Conservation (phyloP, 2,113 vertebrate species). For the Rhinoderma darwinii region DNA sequence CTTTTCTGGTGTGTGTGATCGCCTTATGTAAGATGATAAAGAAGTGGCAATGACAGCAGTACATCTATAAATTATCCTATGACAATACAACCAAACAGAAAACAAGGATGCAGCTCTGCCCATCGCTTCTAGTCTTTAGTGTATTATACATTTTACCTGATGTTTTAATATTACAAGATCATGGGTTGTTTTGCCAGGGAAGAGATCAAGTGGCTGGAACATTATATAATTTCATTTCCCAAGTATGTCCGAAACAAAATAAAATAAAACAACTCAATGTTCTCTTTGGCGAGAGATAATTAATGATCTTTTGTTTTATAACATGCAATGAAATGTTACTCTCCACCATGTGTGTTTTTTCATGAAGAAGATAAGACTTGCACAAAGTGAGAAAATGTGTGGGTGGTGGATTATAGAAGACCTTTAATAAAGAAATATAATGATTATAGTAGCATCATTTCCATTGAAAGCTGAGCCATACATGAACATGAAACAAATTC, state of each 20-base stretch:
- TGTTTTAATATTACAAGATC: neutral
- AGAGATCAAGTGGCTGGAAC: neutral
- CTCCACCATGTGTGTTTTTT: neutral
- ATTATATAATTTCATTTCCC: neutral
- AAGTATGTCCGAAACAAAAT: neutral
- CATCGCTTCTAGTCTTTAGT: neutral
- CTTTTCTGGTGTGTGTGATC: neutral
- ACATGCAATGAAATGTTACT: neutral
- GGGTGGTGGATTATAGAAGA: slow-evolving; percentile 4
- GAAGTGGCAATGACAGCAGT: no score
- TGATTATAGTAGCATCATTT: neutral
- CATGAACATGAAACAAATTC: neutral
- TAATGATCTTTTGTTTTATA: slow-evolving; percentile 22
- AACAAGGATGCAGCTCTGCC: neutral
- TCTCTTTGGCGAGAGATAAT: neutral
- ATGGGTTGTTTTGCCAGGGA: neutral
- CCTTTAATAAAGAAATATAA: neutral
- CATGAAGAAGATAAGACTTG: neutral
- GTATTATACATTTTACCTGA: neutral
- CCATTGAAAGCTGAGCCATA: neutral
- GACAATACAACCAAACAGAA: neutral
- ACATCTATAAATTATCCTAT: neutral
- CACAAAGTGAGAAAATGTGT: neutral
- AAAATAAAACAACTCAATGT: neutral
- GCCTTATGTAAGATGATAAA: neutral